Conservation (phyloP, 2,888 invertebrate species). For the Euplexia lucipara region DNA sequence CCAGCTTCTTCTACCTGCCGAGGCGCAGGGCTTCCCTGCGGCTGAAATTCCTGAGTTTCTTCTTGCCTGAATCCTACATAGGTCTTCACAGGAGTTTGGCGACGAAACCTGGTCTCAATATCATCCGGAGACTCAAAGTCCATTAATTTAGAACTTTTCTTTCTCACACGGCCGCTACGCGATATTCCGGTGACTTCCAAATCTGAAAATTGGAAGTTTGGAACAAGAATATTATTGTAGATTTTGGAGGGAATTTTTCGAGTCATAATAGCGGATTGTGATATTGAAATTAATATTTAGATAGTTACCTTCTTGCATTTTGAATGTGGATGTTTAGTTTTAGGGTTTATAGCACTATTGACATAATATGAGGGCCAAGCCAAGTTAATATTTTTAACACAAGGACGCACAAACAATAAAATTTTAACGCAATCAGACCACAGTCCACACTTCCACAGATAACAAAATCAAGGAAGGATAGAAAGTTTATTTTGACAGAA, state of each 20-base stretch:
- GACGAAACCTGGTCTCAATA: slow-evolving; percentile 92
- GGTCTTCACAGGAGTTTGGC: slow-evolving; percentile 82
- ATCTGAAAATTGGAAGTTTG: slow-evolving; percentile 86
- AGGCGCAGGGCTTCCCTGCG: slow-evolving; percentile 69
- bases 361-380: too few relatives aligned
- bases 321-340: slow-evolving; percentile 16
- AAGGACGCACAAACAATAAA: neutral
- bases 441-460: too few relatives aligned
- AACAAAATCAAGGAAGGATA: too few relatives aligned
- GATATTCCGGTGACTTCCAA: slow-evolving; percentile 97
- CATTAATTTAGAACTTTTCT: slow-evolving; percentile 98
- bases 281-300: neutral
- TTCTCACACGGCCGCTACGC: slow-evolving; percentile 97
- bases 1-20: slow-evolving; percentile 78
- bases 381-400: neutral
- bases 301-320: slow-evolving; percentile 70
- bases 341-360: neutral
- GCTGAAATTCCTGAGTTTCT: slow-evolving; percentile 75
- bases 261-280: neutral
- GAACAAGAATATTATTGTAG: slow-evolving; percentile 23
- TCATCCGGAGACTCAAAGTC: slow-evolving; percentile 98
- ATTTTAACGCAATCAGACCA: too few relatives aligned
- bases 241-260: slow-evolving; percentile 50
- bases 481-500: slow-evolving; percentile 2
- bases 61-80: slow-evolving; percentile 75